Conservation (phyloP, 2,888 invertebrate genomes). For the Subacronicta megacephala region DNA sequence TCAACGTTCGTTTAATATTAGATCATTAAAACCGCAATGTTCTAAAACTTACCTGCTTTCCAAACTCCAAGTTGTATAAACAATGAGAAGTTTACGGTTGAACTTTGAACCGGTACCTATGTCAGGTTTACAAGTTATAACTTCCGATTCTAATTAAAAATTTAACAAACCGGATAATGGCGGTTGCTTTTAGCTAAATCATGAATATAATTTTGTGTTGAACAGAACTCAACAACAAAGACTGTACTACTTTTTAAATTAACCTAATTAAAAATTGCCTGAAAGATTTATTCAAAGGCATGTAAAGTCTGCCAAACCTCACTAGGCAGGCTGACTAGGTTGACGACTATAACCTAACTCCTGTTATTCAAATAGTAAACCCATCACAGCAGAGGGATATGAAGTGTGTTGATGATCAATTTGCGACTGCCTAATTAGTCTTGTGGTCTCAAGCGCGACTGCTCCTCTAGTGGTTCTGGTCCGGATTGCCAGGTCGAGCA, state of each 20-base stretch:
- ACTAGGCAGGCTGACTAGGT: too few species aligned
- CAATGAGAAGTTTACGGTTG: conserved; percentile 84
- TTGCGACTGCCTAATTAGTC: too few species aligned
- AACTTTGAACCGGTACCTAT: conserved; percentile 84
- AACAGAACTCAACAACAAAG: conserved; percentile 37
- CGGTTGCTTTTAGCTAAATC: conserved; percentile 67
- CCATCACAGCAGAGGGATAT: too few species aligned
- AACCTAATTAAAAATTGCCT: too few species aligned
- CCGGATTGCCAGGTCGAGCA: too few species aligned
- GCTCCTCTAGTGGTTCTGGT: too few species aligned
- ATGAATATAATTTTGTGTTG: conserved; percentile 64
- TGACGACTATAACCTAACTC: too few species aligned
- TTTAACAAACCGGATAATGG: conserved; percentile 80
- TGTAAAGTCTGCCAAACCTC: too few species aligned
- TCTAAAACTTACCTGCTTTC: conserved; percentile 87
- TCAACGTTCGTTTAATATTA: conserved; percentile 87
- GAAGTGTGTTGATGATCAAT: too few species aligned
- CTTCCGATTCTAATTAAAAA: conserved; percentile 86
- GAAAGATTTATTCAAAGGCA: too few species aligned
- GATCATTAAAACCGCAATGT: conserved; percentile 89
- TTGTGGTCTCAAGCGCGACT: too few species aligned
- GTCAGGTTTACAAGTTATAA: conserved; percentile 83
- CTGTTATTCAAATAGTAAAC: too few species aligned
- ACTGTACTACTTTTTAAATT: conserved; percentile 25
- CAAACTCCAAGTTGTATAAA: conserved; percentile 84